Percentiles rank a stretch among this genome's conserved stretches.
phyloP scores from a whole-genome alignment of 2,888 invertebrate genomes.

The Caenorhabditis sp. region DNA sequence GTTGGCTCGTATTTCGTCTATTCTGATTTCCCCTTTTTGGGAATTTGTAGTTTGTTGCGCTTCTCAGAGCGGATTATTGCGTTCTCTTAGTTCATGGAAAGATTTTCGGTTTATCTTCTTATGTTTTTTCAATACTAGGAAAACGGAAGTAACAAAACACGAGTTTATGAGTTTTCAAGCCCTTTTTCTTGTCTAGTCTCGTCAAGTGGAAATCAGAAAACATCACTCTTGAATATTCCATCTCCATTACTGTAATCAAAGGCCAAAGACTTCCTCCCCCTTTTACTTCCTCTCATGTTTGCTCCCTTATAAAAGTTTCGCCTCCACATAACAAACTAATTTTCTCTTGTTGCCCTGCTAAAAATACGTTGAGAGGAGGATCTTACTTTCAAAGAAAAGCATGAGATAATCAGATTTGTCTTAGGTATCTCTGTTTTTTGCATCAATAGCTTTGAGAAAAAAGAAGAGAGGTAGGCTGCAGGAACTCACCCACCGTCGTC shows the following conservation, averaged over 20 bases:
- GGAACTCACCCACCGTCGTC: constrained; percentile 10
- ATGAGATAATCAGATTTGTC: constrained; percentile 45
- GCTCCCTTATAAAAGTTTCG: background rate
- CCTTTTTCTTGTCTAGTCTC: background rate
- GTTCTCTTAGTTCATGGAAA: constrained; percentile 1
- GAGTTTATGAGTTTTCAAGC: background rate
- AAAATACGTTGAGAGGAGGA: constrained; percentile 16
- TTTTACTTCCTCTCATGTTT: background rate
- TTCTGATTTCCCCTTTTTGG: constrained; percentile 1
- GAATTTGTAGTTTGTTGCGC: constrained; percentile 6
- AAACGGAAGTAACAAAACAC: background rate
- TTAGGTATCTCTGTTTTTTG: constrained; percentile 8
- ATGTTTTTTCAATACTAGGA: constrained; percentile 26
- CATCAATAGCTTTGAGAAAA: constrained; percentile 6
- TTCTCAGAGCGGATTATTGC: background rate
- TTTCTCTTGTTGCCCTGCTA: constrained; percentile 24
- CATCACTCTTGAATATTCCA: background rate
- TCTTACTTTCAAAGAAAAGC: background rate
- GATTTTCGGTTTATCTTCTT: constrained; percentile 13
- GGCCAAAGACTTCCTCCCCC: constrained; percentile 1
- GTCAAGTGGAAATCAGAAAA: background rate
- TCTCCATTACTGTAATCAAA: constrained; percentile 8
- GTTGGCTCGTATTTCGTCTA: constrained; percentile 10
- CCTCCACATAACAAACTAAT: background rate
- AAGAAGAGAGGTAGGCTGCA: background rate